Base-by-base conservation (phyloP, 2,113 vertebrate genomes). In the Cyanoderma ruficeps region DNA sequence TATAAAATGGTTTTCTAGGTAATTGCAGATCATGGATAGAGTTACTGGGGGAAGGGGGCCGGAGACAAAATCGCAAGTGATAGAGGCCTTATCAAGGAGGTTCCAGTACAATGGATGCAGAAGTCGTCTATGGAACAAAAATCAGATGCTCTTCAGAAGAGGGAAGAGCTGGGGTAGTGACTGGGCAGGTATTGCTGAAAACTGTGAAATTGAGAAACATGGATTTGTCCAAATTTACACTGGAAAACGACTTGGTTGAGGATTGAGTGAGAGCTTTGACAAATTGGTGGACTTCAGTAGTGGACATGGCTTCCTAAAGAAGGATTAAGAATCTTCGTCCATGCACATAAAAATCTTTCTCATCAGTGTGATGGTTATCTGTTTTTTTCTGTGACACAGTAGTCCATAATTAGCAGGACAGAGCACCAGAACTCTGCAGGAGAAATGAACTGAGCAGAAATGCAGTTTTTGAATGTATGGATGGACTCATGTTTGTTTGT, bases 351-450 rank as follows among this genome's bases (percentile, higher is more conserved):
- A 77, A 49, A 16, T 27, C 27, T 46, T 72, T 49, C 17, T 82
- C 0, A 0, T 14, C 31, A 23, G 24, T 18, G 28, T 60, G 37
- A 4, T 30, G 11, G 2, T 13, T 49, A 6, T 55, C 20, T 61
- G 13, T 28, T 59, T 63, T 3, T 42, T 53, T 53, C 57, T 83
- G 71, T 47, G 65, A 28, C 67, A 53, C 37, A 53, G 13, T 25
- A 31, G 50, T 59, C 50, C 1, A 2, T 70, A 74, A 42, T 64
- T 39, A 71, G 37, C 19, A n/a, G 55, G 35, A 50, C 9, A 47
- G 70, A 91, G 27, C 15, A 33, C 13, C 4, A 16, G 55, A 64
- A 20, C 13, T 44, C 60, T 68, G 42, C 52, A 39, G 49, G 70
- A 82, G 46, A 86, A 83, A 83, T 24, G 21, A 86, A 49, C 33